Evolutionary conservation across 2,797 vertebrate species (phyloP), one percentile per base, ranked within the genome.

Genomic region (Pseudochromis fuscus): DNA sequence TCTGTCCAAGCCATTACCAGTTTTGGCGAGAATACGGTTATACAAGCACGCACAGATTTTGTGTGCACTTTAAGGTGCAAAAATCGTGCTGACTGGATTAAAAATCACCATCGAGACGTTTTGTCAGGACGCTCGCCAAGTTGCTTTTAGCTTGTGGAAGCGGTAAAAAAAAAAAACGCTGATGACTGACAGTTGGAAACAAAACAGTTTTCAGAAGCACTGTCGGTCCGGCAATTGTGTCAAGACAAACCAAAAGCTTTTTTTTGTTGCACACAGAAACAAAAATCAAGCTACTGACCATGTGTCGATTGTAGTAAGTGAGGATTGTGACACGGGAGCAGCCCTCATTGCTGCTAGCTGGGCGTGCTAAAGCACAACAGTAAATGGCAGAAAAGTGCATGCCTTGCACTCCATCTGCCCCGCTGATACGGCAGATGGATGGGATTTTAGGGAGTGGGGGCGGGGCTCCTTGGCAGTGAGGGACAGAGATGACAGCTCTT

Each of bases 401-500:
- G 46, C 77, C 87, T 90, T 85, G 91, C 77, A 77, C 84, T 90
- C 67, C 18, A 55, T 73, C 75, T 82, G 87, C 75, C 83, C 87
- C 50, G 68, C 88, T 88, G 87, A 85, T 91, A 61, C 2, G 77
- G 88, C 91, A 92, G 90, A 92, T 93, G 87, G 91, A 91, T 79
- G 55, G 81, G 86, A 81, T 87, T 89, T 88, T 84, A 67, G 73
- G 62, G 68, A 72, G 66, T 21, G 68, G 67, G 30, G 79, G 79
- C 19, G 81, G 87, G 83, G 55, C 72, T 63, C 52, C 64, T 80
- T 92, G 88, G 86, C 84, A 76, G 77, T 57, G 65, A 86, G 83
- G 84, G 85, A 78, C 85, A 38, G 75, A 79, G 79, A 87, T 91
- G 88, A 91, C 91, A 91, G 89, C 83, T 90, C 83, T 72, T 75